Evolutionary conservation across 2,113 vertebrate genomes (phyloP), one percentile per base, ranked within the genome.

Genomic region (Trinectes maculatus): DNA sequence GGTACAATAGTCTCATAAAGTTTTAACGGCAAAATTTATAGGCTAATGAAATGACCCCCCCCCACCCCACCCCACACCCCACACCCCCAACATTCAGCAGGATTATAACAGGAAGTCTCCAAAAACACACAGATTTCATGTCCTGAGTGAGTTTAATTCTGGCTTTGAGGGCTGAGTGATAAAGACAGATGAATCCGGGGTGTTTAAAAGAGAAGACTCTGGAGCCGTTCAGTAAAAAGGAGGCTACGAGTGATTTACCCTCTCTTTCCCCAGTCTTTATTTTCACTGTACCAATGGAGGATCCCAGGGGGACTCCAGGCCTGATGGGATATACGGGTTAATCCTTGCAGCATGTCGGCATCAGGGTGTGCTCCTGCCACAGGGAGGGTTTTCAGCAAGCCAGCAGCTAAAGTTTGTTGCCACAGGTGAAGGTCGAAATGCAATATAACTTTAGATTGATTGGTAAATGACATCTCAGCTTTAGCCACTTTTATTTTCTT

Each of bases 341-440:
- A 83, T 79, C 76, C 47, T 43, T 53, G 48, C 66, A 67, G 62
- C 47, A 51, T 62, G 66, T 70, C 46, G 39, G 62, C 65, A 46
- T 5, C 47, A 21, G 54, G 62, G 36, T 47, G 2, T 16, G 16
- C 24, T 59, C 49, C 40, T 42, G 59, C 22, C 12, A 46, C 42
- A 10, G 44, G 21, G 22, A 54, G 53, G 9, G 29, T 22, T 59
- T 74, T 21, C 19, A 53, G 2, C 24, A 22, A 61, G 21, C 16
- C 21, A n/a, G 31, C 33, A 31, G 47, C 18, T 19, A 37, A 40
- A 55, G 55, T 43, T 65, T 31, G 28, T n/a, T 21, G 39, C 26
- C n/a, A 39, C 0, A 16, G 21, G 19, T 39, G 13, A 79, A 15
- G 60, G 65, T 66, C 31, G 48, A 33, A 55, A 39, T 71, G 25